phyloP scores from a whole-genome alignment of 2,888 invertebrate species.

The Sepiola atlantica region DNA sequence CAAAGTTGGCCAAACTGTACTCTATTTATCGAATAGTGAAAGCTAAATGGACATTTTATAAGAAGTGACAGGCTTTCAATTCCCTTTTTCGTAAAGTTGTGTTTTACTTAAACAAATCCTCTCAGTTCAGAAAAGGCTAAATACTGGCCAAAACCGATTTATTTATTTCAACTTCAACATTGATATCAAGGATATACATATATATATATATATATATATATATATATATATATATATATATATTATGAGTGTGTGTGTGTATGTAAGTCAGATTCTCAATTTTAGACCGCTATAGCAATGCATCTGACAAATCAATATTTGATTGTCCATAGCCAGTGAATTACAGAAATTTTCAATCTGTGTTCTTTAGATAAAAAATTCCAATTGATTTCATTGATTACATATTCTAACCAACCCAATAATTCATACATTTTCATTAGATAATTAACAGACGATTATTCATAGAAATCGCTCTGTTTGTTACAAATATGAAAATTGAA shows the following conservation, averaged over 20 bases:
- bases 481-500: no score
- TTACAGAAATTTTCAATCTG: no score
- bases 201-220: background rate
- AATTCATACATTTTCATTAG: no score
- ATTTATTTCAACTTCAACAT: background rate
- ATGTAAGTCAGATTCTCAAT: no score
- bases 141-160: background rate
- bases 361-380: no score
- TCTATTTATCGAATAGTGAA: background rate
- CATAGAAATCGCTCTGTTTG: no score
- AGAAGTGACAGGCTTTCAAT: background rate
- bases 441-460: no score
- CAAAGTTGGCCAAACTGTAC: background rate
- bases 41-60: constrained; percentile 18
- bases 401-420: no score
- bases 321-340: no score
- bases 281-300: no score
- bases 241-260: background rate
- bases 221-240: background rate
- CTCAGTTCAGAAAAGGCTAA: constrained; percentile 20
- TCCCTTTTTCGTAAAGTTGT: background rate
- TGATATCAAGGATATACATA: background rate
- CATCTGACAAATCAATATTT: no score
- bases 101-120: constrained; percentile 1
- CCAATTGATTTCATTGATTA: no score